Evolutionary conservation across 2,888 invertebrate genomes (phyloP).

Genomic region (Sminthurinus aureus): DNA sequence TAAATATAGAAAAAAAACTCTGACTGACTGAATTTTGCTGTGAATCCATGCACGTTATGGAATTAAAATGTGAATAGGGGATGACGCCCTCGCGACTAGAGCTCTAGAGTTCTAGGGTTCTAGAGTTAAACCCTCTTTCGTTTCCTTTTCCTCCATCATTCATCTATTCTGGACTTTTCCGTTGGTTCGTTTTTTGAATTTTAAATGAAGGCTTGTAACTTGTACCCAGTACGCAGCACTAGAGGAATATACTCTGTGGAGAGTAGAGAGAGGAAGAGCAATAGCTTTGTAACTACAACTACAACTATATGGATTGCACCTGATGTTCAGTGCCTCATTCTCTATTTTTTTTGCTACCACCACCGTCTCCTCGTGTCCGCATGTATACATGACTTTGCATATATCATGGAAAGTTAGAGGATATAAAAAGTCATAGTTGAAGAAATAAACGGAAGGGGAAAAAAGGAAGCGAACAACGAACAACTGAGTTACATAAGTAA

Average conservation of each 20-base stretch:
- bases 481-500: conserved; percentile 27
- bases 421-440: conserved; percentile 11
- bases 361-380: neutral
- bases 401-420: neutral
- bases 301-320: conserved; percentile 16
- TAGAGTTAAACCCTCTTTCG: conserved; percentile 13
- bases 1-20: too few relatives aligned
- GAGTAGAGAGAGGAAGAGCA: too few relatives aligned
- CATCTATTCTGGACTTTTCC: conserved; percentile 25
- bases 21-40: neutral
- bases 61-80: conserved; percentile 18
- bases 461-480: conserved; percentile 33
- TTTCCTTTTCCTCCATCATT: conserved; percentile 30
- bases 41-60: conserved; percentile 20
- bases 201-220: conserved; percentile 2
- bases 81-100: conserved; percentile 19
- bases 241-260: too few relatives aligned
- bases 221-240: neutral
- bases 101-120: too few relatives aligned
- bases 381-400: conserved; percentile 16
- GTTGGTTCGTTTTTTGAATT: conserved; percentile 20
- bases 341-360: neutral
- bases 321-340: conserved; percentile 15
- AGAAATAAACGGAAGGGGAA: conserved; percentile 20
- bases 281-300: too few relatives aligned